A percentile compares a stretch with the other conserved stretches of the same genome.
Conservation (phyloP, 2,113 vertebrate species). For the Hippotragus niger region DNA sequence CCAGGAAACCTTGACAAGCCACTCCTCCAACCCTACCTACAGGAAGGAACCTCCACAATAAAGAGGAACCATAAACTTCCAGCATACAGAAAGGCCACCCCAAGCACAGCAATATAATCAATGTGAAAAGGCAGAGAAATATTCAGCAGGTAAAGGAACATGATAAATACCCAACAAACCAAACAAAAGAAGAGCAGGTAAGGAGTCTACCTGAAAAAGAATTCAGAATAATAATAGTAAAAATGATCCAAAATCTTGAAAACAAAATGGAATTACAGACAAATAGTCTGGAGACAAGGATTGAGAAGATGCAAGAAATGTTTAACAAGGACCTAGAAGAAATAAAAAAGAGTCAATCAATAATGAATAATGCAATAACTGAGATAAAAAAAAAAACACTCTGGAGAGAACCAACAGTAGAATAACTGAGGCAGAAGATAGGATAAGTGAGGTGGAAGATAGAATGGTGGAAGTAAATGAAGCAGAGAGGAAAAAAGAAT, state of each 20-base stretch:
- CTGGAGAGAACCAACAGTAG: neutral
- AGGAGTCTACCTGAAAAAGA: neutral
- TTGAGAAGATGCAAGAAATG: neutral
- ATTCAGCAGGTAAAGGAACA: neutral
- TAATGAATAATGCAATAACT: neutral
- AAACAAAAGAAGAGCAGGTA: neutral
- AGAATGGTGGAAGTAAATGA: neutral
- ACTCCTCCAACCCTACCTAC: neutral
- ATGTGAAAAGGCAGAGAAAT: neutral
- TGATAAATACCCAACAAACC: neutral
- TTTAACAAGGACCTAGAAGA: neutral
- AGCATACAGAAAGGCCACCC: neutral
- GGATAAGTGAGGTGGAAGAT: neutral
- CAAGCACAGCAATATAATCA: neutral
- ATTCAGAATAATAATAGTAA: neutral
- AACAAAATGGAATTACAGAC: neutral
- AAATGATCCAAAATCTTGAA: neutral
- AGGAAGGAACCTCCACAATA: neutral
- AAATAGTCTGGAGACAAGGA: neutral
- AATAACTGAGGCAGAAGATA: neutral
- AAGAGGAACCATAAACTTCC: neutral
- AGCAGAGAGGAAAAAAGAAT: neutral
- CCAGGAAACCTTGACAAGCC: neutral
- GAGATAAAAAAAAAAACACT: neutral
- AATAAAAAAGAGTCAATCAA: neutral